These are phyloP conservation scores for Trachelus troglodyta DNA, from an alignment of 2,888 invertebrate species.

Conservation along the genomic window DNA sequence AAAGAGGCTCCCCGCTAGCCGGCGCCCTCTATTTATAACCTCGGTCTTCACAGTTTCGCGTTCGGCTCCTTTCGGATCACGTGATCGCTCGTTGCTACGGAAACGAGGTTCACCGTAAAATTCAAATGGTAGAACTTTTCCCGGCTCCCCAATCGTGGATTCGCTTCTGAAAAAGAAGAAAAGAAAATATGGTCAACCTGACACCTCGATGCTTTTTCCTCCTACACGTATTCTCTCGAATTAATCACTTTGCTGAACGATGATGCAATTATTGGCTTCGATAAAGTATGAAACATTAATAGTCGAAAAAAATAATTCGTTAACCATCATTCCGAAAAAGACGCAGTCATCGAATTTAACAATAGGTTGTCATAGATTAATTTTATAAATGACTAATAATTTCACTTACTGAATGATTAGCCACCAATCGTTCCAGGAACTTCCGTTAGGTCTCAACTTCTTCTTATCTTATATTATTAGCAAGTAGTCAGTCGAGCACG, in stretches of 20 bases:
- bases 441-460: not conserved
- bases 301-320: not conserved
- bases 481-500: not conserved
- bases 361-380: not conserved
- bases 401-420: not conserved
- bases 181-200: not conserved
- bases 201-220: not conserved
- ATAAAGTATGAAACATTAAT: no score
- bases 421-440: not conserved
- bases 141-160: not conserved
- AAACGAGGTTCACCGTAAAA: not conserved
- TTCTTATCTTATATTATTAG: not conserved
- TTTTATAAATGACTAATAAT: not conserved
- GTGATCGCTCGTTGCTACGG: constrained; percentile 33
- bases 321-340: not conserved
- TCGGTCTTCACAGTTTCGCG: constrained; percentile 58
- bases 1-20: constrained; percentile 74
- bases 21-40: constrained; percentile 76
- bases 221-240: no score
- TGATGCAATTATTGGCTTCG: no score
- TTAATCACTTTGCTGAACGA: no score
- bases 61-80: constrained; percentile 39
- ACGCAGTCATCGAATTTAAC: not conserved
- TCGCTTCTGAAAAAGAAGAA: not conserved
- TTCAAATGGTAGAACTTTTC: not conserved